Evolutionary conservation across 1,140 invertebrate genomes (phyloP).

Genomic region (Drosophila burlai): DNA sequence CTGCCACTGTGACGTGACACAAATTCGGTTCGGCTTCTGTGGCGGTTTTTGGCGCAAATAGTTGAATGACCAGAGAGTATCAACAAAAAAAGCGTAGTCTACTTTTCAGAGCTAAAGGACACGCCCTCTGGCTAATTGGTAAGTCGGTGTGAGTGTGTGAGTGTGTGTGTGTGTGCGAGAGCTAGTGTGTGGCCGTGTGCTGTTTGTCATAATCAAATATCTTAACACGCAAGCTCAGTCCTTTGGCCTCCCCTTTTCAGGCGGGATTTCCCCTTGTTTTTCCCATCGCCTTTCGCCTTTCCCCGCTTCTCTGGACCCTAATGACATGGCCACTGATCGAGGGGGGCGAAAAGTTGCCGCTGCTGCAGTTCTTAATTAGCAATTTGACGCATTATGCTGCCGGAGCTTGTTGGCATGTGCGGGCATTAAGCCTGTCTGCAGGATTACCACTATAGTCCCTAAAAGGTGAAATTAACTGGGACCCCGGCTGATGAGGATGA

Average conservation of each 20-base stretch:
- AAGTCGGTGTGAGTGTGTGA: slow-evolving; percentile 17
- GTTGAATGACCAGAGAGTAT: slow-evolving; percentile 27
- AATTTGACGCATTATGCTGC: slow-evolving; percentile 71
- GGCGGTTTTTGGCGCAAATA: slow-evolving; percentile 28
- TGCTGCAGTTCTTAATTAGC: slow-evolving; percentile 75
- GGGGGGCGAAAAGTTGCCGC: slow-evolving; percentile 39
- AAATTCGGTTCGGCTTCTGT: slow-evolving; percentile 35
- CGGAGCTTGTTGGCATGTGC: slow-evolving; percentile 46
- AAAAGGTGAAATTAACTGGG: slow-evolving; percentile 40
- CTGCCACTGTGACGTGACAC: slow-evolving; percentile 60
- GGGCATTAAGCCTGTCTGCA: slow-evolving; percentile 51
- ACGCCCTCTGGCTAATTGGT: slow-evolving; percentile 69
- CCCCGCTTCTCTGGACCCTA: slow-evolving; percentile 41
- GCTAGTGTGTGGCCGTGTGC: slow-evolving; percentile 20
- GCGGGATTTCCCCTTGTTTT: slow-evolving; percentile 3
- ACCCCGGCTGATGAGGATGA: slow-evolving; percentile 17
- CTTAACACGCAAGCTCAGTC: slow-evolving; percentile 71
- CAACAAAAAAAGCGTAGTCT: slow-evolving; percentile 46
- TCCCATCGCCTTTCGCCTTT: background rate
- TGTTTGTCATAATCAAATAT: slow-evolving; percentile 80
- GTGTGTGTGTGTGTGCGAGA: slow-evolving; percentile 9
- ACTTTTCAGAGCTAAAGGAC: slow-evolving; percentile 62
- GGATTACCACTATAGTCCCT: slow-evolving; percentile 40
- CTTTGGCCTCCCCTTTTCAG: slow-evolving; percentile 17
- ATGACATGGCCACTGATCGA: slow-evolving; percentile 68